Base-by-base conservation (phyloP, 2,113 vertebrate genomes). In the Oenanthe oenanthe region DNA sequence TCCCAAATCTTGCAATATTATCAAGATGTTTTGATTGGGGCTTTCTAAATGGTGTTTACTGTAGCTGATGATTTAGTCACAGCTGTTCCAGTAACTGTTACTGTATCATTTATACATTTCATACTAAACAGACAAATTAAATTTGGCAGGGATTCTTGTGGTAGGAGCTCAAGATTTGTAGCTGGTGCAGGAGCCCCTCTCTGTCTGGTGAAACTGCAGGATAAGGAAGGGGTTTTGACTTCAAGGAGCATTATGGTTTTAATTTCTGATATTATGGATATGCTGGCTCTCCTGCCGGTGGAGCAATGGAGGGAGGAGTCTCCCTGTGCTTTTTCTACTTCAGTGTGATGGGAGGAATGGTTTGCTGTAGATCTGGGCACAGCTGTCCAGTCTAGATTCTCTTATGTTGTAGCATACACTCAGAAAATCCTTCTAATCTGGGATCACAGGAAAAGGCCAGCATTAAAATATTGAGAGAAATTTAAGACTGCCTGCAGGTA, bases 41-140 rank as follows among this genome's bases (percentile, higher is more conserved):
- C 51, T 91, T 89, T 89, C 92, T 94, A 92, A 95, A 71, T 84
- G 68, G 65, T 94, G 88, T 96, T 95, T 96, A 89, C 83, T 85
- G 86, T 92, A 78, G 65, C 79, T 95, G 91, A 29, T 91, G 91
- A 86, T 51, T 96, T 83, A 95, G 78, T 83, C 73, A 50, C 89
- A 95, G 89, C 92, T 93, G 89, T 77, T 97, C 74, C 73, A 72
- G 61, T 92, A 91, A 58, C 82, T 93, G 79, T 81, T 85, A 89
- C 83, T 81, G 60, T 81, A 75, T 96, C 65, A 8, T 84, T 92
- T 95, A 62, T 85, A 71, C 43, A 63, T 86, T 72, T 78, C 63
- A 36, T 68, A 31, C 57, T 47, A 92, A 95, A 78, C 57, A 91
- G 92, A 74, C 80, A 86, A 93, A 90, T 95, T 75, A 76, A 63